These are phyloP conservation scores for Mesoclemmys tuberculata DNA, from an alignment of 2,113 vertebrate species.

Conservation along the genomic window DNA sequence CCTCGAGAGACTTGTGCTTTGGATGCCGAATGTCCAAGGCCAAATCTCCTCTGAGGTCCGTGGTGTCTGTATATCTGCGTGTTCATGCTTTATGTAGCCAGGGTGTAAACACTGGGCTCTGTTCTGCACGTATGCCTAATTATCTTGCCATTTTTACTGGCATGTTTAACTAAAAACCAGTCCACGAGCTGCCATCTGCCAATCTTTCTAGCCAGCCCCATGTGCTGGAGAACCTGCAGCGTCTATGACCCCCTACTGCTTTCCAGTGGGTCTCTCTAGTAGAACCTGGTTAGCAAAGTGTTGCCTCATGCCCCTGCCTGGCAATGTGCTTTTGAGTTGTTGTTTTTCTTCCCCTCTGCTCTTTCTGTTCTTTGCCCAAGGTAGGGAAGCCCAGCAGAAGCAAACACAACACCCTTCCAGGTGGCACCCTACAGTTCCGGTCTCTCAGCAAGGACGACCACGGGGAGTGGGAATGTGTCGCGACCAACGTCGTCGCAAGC, in stretches of 20 bases:
- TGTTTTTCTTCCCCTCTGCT: neutral
- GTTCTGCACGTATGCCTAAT: slow-evolving; percentile 32
- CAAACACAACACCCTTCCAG: slow-evolving; percentile 96
- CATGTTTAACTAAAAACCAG: neutral
- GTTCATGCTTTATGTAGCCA: neutral
- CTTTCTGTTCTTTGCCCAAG: slow-evolving; percentile 80
- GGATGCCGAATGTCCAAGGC: neutral
- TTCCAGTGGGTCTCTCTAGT: slow-evolving; percentile 53
- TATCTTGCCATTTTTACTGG: slow-evolving; percentile 32
- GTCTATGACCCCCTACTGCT: slow-evolving; percentile 41
- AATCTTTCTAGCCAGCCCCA: neutral
- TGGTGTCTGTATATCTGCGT: neutral
- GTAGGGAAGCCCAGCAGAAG: slow-evolving; percentile 99
- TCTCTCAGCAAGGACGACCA: slow-evolving; percentile 99
- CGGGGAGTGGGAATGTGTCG: slow-evolving; percentile 98
- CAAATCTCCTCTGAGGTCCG: neutral
- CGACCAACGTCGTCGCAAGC: slow-evolving; percentile 98
- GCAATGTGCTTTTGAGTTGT: slow-evolving; percentile 40
- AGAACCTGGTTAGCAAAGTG: slow-evolving; percentile 38
- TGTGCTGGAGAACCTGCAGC: slow-evolving; percentile 21
- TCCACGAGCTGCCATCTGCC: slow-evolving; percentile 39
- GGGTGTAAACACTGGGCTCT: slow-evolving; percentile 8
- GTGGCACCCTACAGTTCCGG: slow-evolving; percentile 95
- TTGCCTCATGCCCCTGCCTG: neutral
- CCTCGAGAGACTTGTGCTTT: neutral